Evolutionary conservation across 2,113 vertebrate species (phyloP).

Genomic region (Propithecus coquereli): DNA sequence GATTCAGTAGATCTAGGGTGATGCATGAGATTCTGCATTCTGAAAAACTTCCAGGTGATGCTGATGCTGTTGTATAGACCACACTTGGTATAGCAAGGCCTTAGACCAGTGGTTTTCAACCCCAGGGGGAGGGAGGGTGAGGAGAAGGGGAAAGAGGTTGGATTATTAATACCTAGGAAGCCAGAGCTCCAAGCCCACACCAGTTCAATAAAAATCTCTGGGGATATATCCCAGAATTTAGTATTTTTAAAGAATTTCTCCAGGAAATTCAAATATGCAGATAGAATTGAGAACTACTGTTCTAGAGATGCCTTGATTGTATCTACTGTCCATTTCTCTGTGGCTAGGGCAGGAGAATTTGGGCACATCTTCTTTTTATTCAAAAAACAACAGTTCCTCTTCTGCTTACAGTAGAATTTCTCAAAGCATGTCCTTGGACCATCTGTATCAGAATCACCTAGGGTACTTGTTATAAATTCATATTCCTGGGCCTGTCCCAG

Average conservation of each 20-base stretch:
- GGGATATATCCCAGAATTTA: background rate
- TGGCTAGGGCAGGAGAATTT: background rate
- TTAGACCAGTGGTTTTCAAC: background rate
- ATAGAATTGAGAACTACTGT: background rate
- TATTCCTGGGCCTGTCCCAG: background rate
- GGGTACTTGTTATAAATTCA: background rate
- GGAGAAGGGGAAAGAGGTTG: background rate
- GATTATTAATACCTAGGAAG: background rate
- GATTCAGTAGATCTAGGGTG: background rate
- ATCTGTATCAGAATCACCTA: background rate
- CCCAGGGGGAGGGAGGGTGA: background rate
- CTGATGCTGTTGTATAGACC: background rate
- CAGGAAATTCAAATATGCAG: background rate
- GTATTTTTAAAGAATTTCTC: background rate
- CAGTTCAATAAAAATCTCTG: constrained; percentile 1
- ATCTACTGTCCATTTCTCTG: background rate
- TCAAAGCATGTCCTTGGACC: background rate
- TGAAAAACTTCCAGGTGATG: background rate
- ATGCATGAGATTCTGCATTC: background rate
- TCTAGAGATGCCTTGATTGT: background rate
- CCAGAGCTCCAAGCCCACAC: background rate
- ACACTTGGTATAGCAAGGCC: background rate
- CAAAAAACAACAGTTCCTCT: background rate
- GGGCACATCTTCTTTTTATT: background rate
- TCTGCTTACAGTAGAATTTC: background rate